phyloP scores from a whole-genome alignment of 37 sponge, comb jelly and placozoan genomes.

The Tethya wilhelma region DNA sequence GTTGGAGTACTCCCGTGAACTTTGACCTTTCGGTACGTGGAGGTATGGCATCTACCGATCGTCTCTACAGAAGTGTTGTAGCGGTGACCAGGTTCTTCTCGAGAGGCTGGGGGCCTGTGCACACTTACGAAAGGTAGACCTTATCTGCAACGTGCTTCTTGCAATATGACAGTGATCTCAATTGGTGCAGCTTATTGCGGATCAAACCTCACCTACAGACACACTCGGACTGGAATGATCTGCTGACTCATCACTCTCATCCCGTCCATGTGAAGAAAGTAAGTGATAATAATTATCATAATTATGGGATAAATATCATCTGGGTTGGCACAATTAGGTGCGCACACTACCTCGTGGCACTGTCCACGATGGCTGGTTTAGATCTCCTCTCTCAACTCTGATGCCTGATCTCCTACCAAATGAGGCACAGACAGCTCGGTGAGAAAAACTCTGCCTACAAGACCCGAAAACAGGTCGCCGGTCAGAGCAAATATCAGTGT shows the following conservation, averaged over 20 bases:
- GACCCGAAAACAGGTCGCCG: too few species aligned
- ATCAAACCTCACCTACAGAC: too few species aligned
- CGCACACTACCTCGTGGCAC: constrained; percentile 1
- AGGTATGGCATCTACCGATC: constrained; percentile 50
- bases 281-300: not conserved
- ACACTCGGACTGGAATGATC: too few species aligned
- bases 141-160: too few species aligned
- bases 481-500: too few species aligned
- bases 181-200: too few species aligned
- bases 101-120: constrained; percentile 78
- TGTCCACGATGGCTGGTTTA: constrained; percentile 47
- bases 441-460: too few species aligned
- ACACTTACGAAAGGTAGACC: constrained; percentile 66
- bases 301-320: not conserved
- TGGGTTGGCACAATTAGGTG: not conserved
- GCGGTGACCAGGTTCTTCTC: constrained; percentile 68
- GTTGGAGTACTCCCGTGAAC: too few species aligned
- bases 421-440: constrained; percentile 33
- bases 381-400: constrained; percentile 68
- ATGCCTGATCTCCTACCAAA: constrained; percentile 61
- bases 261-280: not conserved
- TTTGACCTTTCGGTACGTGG: too few species aligned
- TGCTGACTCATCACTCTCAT: not conserved
- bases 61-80: constrained; percentile 51
- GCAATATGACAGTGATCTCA: too few species aligned